phyloP scores from a whole-genome alignment of 2,113 vertebrate species.

The Nothocercus nigrocapillus region DNA sequence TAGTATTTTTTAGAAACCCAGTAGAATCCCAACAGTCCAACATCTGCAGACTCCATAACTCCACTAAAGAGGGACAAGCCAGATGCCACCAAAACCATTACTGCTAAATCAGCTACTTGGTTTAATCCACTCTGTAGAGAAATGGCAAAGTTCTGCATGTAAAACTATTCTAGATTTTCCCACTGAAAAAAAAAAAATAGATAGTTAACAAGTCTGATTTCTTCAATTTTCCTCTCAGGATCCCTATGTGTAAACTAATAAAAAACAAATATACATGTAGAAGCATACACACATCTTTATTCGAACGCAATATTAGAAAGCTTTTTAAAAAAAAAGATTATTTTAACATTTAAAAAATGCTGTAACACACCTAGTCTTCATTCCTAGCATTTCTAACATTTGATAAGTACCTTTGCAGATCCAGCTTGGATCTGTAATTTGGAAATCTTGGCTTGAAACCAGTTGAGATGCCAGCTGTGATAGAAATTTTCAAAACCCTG shows the following conservation, averaged over 20 bases:
- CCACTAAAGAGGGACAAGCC: neutral
- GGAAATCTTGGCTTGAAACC: neutral
- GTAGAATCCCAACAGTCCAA: constrained; percentile 12
- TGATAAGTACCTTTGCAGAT: neutral
- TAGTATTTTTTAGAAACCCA: neutral
- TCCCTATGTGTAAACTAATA: neutral
- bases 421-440: neutral
- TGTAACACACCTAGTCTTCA: neutral
- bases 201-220: neutral
- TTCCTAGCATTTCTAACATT: neutral
- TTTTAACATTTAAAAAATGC: neutral
- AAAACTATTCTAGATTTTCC: neutral
- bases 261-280: neutral
- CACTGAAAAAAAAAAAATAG: neutral
- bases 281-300: neutral
- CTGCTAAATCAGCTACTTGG: neutral
- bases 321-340: neutral
- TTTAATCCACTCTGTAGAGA: neutral
- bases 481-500: neutral
- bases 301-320: neutral
- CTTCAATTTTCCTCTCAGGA: neutral
- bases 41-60: constrained; percentile 11
- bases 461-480: neutral
- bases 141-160: neutral
- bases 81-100: constrained; percentile 20